These are phyloP conservation scores for Drosophila atripex DNA, from an alignment of 2,888 invertebrate genomes.

Conservation along the genomic window DNA sequence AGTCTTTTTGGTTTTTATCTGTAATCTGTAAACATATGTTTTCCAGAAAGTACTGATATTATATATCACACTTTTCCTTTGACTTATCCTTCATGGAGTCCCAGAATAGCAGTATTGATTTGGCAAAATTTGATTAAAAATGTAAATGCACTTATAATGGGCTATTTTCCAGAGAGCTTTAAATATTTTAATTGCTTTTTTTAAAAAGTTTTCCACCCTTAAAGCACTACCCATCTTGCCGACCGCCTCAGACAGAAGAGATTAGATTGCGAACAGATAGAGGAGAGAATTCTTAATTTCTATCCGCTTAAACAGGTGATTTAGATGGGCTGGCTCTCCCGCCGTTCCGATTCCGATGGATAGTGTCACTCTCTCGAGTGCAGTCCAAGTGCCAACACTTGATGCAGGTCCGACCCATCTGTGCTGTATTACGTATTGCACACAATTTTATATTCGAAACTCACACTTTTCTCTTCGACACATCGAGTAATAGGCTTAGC, in stretches of 20 bases:
- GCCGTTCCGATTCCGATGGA: constrained; percentile 1
- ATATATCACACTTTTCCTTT: too few species aligned
- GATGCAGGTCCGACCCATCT: constrained; percentile 36
- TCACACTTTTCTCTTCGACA: not conserved
- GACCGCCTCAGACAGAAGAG: not conserved
- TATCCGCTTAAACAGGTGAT: constrained; percentile 18
- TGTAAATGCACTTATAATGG: too few species aligned
- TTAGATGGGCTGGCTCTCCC: constrained; percentile 16
- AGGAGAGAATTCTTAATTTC: not conserved
- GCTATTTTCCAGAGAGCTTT: not conserved
- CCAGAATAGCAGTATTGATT: too few species aligned
- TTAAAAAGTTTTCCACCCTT: not conserved
- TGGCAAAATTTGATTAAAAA: too few species aligned
- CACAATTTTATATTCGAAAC: not conserved
- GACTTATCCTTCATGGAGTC: too few species aligned
- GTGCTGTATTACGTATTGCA: constrained; percentile 35
- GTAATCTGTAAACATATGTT: too few species aligned
- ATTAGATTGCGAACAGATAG: constrained; percentile 7
- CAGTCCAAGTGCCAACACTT: constrained; percentile 31
- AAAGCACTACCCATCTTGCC: not conserved
- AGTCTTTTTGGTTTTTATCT: too few species aligned
- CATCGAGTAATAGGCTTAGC: not conserved
- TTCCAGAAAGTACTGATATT: too few species aligned
- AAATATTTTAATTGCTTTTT: not conserved
- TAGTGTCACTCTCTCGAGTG: constrained; percentile 18